phyloP scores from a whole-genome alignment of 2,888 invertebrate genomes.

The Allophyes oxyacanthae region DNA sequence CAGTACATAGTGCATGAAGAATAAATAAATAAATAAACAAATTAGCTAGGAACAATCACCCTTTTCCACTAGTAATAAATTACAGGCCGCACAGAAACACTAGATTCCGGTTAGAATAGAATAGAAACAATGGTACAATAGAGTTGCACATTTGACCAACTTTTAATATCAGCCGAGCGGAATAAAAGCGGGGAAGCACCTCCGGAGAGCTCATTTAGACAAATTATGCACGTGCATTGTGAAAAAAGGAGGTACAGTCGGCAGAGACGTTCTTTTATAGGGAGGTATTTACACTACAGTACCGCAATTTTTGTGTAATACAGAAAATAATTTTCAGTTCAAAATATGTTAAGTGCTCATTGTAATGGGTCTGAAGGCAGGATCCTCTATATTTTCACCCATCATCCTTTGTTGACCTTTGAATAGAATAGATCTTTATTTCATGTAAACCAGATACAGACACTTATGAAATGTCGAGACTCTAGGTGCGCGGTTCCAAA shows the following conservation, averaged over 20 bases:
- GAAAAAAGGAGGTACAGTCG: constrained; percentile 52
- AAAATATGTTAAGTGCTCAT: too few species aligned
- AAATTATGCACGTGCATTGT: constrained; percentile 76
- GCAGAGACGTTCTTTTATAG: constrained; percentile 30
- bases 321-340: not conserved
- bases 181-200: constrained; percentile 69
- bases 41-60: constrained; percentile 35
- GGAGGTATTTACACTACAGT: constrained; percentile 28
- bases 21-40: too few species aligned
- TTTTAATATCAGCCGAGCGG: constrained; percentile 77
- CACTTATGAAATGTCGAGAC: too few species aligned
- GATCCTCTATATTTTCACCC: too few species aligned
- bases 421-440: too few species aligned
- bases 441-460: too few species aligned
- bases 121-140: constrained; percentile 77
- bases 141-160: constrained; percentile 77
- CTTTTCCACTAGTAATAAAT: constrained; percentile 46
- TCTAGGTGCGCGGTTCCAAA: too few species aligned
- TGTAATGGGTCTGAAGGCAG: too few species aligned
- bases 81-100: constrained; percentile 46
- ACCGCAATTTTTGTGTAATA: constrained; percentile 6
- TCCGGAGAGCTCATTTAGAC: constrained; percentile 76
- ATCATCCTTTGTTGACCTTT: too few species aligned
- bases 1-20: too few species aligned
- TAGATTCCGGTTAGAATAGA: constrained; percentile 58